phyloP scores from a whole-genome alignment of 2,888 invertebrate genomes.

The Dyspetes luteomarginatus region DNA sequence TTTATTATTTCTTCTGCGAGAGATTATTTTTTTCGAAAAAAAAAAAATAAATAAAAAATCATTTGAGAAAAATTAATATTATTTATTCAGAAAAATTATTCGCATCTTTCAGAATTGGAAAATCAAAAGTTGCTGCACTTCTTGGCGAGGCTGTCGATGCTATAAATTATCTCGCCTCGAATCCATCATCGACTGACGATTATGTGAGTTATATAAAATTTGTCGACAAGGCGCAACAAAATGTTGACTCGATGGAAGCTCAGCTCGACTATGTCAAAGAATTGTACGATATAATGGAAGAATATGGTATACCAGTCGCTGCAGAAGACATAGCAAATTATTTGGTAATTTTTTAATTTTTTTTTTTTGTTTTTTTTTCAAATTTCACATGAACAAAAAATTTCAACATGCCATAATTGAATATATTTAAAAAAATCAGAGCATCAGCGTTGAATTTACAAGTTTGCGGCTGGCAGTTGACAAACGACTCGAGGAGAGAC shows the following conservation, averaged over 20 bases:
- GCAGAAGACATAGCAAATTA: conserved; percentile 89
- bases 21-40: too few species aligned
- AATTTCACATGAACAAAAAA: background rate
- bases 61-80: too few species aligned
- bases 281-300: conserved; percentile 92
- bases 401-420: background rate
- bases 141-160: conserved; percentile 87
- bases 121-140: conserved; percentile 84
- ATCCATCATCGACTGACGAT: conserved; percentile 89
- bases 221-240: conserved; percentile 87
- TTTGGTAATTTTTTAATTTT: conserved; percentile 79
- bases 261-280: conserved; percentile 92
- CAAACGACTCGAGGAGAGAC: conserved; percentile 88
- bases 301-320: conserved; percentile 89
- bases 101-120: conserved; percentile 85
- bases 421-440: conserved; percentile 74
- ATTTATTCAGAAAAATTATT: background rate
- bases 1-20: too few species aligned
- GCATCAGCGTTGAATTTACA: conserved; percentile 87
- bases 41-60: too few species aligned
- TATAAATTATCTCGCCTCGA: conserved; percentile 85
- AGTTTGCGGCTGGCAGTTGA: conserved; percentile 89
- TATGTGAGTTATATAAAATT: conserved; percentile 89
- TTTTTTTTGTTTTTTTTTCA: background rate
- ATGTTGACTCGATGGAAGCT: conserved; percentile 89